Evolutionary conservation across 2,113 vertebrate species (phyloP).

Genomic region (Amphiprion percula): DNA sequence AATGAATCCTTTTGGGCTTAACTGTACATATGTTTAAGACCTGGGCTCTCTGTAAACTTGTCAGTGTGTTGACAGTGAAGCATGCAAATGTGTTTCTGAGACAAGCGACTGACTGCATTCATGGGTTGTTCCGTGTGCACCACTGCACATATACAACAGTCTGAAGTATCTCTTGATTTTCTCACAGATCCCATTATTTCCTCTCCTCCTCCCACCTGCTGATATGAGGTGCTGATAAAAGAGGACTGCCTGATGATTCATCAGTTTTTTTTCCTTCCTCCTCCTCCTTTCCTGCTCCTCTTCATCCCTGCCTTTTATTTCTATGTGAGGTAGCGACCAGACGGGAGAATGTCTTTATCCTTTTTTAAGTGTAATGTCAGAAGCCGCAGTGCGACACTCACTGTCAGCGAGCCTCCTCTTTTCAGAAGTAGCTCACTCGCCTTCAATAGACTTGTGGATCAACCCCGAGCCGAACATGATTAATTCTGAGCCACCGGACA

Average conservation of each 20-base stretch:
- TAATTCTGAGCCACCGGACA: constrained; percentile 34
- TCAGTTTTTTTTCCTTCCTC: not conserved
- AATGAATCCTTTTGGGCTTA: too few species aligned
- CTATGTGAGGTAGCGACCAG: constrained; percentile 26
- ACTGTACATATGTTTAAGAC: too few species aligned
- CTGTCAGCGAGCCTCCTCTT: constrained; percentile 13
- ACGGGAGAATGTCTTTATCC: constrained; percentile 46
- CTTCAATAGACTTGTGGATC: constrained; percentile 52
- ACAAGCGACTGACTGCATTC: not conserved
- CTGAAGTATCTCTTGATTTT: constrained; percentile 17
- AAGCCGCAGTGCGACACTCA: constrained; percentile 61
- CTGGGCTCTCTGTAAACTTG: not conserved
- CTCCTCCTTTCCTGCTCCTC: constrained; percentile 3
- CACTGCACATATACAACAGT: not conserved
- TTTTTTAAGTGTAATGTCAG: constrained; percentile 25
- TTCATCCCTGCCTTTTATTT: constrained; percentile 20
- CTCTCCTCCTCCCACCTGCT: constrained; percentile 57
- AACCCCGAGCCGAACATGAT: constrained; percentile 46
- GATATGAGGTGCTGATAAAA: constrained; percentile 58
- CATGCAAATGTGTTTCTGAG: constrained; percentile 16
- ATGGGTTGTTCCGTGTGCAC: not conserved
- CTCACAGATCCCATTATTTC: constrained; percentile 39
- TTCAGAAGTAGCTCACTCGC: constrained; percentile 16
- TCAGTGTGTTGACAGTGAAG: not conserved
- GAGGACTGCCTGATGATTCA: constrained; percentile 42